Conservation (phyloP, 1,140 invertebrate genomes). For the Lepidurus packardi region DNA sequence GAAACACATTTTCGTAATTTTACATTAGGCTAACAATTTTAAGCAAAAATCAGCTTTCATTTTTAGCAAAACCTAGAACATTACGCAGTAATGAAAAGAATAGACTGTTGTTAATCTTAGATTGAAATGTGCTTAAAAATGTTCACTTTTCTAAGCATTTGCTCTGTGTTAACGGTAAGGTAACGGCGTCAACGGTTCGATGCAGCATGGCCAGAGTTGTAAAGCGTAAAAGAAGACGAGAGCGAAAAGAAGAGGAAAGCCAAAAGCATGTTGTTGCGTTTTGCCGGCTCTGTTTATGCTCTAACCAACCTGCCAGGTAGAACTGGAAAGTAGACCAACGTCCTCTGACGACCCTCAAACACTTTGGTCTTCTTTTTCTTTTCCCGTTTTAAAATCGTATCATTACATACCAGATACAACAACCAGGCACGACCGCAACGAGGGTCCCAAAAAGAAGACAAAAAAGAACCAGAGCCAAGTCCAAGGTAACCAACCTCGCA, state of each 20-base stretch:
- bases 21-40: too few relatives aligned
- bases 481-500: background rate
- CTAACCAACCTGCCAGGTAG: background rate
- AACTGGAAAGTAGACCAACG: constrained; percentile 13
- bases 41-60: too few relatives aligned
- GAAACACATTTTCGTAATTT: too few relatives aligned
- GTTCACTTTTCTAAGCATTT: too few relatives aligned
- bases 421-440: background rate
- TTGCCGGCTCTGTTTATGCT: background rate
- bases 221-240: constrained; percentile 18
- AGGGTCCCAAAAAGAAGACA: background rate
- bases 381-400: background rate
- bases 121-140: too few relatives aligned
- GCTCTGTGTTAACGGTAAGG: too few relatives aligned
- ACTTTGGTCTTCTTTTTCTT: background rate
- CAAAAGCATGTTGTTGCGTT: background rate
- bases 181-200: background rate
- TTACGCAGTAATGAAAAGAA: too few relatives aligned
- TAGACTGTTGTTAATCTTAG: too few relatives aligned
- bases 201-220: background rate
- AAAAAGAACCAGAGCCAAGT: constrained; percentile 3
- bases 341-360: background rate
- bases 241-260: constrained; percentile 21
- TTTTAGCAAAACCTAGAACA: too few relatives aligned
- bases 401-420: background rate